phyloP scores from a whole-genome alignment of 1,140 invertebrate species.

The Drosophila sucinea region DNA sequence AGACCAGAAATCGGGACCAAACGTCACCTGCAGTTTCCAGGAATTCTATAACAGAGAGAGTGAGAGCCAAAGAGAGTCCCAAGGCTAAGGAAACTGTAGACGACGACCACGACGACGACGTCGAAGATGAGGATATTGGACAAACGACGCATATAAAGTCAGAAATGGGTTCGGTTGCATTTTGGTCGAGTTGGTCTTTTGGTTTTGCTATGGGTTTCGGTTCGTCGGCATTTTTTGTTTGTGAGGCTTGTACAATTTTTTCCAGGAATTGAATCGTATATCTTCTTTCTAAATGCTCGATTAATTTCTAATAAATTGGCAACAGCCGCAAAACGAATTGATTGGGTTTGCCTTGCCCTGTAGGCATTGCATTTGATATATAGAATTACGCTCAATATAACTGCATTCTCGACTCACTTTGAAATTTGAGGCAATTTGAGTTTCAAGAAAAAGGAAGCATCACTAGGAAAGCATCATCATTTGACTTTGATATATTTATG shows the following conservation, averaged over 20 bases:
- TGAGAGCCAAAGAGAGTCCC: constrained; percentile 37
- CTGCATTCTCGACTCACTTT: constrained; percentile 16
- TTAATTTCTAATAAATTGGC: constrained; percentile 82
- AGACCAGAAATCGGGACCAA: constrained; percentile 11
- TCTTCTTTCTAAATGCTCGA: constrained; percentile 80
- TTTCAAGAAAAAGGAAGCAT: neutral
- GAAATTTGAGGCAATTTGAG: constrained; percentile 35
- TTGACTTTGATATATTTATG: no score
- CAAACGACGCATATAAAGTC: constrained; percentile 15
- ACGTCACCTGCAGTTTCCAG: constrained; percentile 77
- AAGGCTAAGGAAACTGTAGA: constrained; percentile 58
- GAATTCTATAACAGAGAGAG: constrained; percentile 43
- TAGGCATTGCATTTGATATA: constrained; percentile 52
- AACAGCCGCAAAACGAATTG: neutral
- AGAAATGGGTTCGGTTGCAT: constrained; percentile 40
- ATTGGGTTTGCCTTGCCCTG: constrained; percentile 3
- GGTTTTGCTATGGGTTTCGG: constrained; percentile 12
- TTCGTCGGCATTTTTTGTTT: constrained; percentile 73
- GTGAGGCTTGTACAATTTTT: constrained; percentile 46
- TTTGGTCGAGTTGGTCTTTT: neutral
- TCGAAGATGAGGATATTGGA: neutral
- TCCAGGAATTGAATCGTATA: constrained; percentile 80
- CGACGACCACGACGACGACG: constrained; percentile 30
- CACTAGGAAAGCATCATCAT: no score
- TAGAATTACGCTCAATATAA: constrained; percentile 51